Base-by-base conservation (phyloP, 2,797 vertebrate genomes). In the Coreius guichenoti region DNA sequence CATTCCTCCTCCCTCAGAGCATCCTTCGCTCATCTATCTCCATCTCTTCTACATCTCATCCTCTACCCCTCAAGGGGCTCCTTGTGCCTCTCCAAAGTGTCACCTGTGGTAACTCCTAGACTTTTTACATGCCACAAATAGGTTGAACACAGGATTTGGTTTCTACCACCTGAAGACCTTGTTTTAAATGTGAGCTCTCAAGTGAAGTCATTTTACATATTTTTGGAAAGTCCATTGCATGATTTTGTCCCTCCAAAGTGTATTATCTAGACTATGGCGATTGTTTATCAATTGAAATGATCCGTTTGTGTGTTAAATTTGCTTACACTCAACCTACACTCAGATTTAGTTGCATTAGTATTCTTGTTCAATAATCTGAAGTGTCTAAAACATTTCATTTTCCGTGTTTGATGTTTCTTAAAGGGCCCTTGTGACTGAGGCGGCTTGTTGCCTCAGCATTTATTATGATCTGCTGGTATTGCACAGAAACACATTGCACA, bases 1-100 rank as follows among this genome's bases (percentile, higher is more conserved):
- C 94, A 95, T 95, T 95, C 95, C 93, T 94, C 87, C 81, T 89
- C 86, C 68, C 68, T 70, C 82, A 80, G 74, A 88, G 78, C 80
- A 33, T 79, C 74, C 73, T 43, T 81, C 78, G 23, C 83, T 88
- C 78, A 70, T 77, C 68, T 83, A 56, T 86, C 75, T 82, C 8
- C 88, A 81, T 79, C 69, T 81, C 70, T 77, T 86, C 80, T 51
- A 61, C 74, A 85, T 80, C 61, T 79, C 76, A 65, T 47, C 73
- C 61, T 79, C 81, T 74, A 43, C 78, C 81, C 75, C 81, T 45
- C 68, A 47, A 51, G 77, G 39, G 54, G 78, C 61, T 84, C 72
- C 81, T n/a, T 75, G 26, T 75, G 43, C 26, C 75, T 86, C 77
- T 80, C 70, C 68, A 67, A 47, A 33, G 21, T 78, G 47, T 79